Conservation (phyloP, 2,888 invertebrate species). For the Synanthedon formicaeformis region DNA sequence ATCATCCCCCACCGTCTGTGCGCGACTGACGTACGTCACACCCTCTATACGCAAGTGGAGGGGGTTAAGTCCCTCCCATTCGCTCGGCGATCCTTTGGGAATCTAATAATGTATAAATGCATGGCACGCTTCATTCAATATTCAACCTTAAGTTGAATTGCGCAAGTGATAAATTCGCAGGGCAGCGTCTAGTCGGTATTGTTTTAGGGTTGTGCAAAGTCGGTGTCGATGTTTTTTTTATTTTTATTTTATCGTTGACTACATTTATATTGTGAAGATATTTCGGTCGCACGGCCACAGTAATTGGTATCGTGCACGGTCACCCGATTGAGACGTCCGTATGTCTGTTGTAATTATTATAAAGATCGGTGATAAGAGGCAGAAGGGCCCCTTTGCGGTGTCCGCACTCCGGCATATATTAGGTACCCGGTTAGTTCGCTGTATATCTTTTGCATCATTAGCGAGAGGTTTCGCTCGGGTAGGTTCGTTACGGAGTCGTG, state of each 20-base stretch:
- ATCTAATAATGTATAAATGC: background rate
- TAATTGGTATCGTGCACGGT: constrained; percentile 52
- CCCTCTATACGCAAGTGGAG: constrained; percentile 22
- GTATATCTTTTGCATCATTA: constrained; percentile 23
- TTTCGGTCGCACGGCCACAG: constrained; percentile 34
- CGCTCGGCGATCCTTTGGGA: background rate
- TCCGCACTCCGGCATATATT: constrained; percentile 1
- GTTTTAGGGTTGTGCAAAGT: constrained; percentile 32
- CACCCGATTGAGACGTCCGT: constrained; percentile 52
- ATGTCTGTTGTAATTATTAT: constrained; percentile 61
- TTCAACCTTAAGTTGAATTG: background rate
- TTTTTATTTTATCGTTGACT: too few species aligned
- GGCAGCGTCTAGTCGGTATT: background rate
- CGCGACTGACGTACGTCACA: constrained; percentile 43
- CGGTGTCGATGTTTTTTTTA: constrained; percentile 23
- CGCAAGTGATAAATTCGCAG: background rate
- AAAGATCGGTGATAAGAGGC: constrained; percentile 56
- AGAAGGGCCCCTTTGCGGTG: constrained; percentile 26
- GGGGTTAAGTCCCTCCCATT: constrained; percentile 22
- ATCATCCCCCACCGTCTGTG: constrained; percentile 55
- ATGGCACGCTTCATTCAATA: background rate
- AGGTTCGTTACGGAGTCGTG: background rate
- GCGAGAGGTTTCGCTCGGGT: constrained; percentile 1
- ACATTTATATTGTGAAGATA: constrained; percentile 39
- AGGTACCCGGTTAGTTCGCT: too few species aligned